A percentile compares a stretch with the other conserved stretches of the same genome.
phyloP scores from a whole-genome alignment of 2,797 vertebrate genomes.

The Myotis pilosus region DNA sequence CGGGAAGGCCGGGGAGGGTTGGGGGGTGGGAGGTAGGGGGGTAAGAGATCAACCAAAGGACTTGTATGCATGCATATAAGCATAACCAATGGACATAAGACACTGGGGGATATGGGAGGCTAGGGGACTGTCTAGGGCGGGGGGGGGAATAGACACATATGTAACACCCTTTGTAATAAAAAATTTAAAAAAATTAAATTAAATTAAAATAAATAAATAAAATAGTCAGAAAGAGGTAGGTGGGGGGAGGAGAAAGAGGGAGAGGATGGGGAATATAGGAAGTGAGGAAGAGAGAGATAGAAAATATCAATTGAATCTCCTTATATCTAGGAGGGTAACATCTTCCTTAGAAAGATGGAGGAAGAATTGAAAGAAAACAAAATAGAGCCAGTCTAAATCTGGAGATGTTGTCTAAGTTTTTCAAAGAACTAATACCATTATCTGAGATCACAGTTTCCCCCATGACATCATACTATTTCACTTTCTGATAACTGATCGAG shows the following conservation, averaged over 20 bases:
- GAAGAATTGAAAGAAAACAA: neutral
- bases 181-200: too few species aligned
- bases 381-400: neutral
- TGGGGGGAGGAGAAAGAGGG: neutral
- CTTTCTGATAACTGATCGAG: neutral
- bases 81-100: too few species aligned
- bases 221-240: neutral
- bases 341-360: neutral
- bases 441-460: neutral
- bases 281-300: neutral
- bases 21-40: too few species aligned
- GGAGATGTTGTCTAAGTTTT: neutral
- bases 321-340: neutral
- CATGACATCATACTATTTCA: neutral
- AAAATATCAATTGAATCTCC: neutral
- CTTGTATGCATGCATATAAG: too few species aligned
- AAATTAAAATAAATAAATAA: too few species aligned
- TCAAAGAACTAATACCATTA: neutral
- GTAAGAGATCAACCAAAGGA: too few species aligned
- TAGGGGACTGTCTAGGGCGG: too few species aligned
- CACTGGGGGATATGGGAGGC: too few species aligned
- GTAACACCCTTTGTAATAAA: too few species aligned
- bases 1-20: too few species aligned
- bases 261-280: rapidly evolving
- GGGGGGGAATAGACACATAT: too few species aligned